phyloP scores from a whole-genome alignment of 2,888 invertebrate genomes.

The Leucozona laternaria region DNA sequence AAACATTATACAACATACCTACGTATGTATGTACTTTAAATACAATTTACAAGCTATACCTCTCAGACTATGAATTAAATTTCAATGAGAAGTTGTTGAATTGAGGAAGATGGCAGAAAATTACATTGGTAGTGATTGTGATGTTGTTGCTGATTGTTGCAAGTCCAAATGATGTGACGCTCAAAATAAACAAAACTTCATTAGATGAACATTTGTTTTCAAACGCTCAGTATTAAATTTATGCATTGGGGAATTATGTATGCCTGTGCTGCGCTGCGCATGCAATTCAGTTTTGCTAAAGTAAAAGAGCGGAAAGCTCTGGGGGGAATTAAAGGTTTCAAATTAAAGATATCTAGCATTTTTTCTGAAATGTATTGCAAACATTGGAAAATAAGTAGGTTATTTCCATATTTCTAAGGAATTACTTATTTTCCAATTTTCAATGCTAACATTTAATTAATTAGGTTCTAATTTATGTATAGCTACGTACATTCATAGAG shows the following conservation, averaged over 20 bases:
- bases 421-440: too few species aligned
- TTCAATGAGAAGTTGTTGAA: constrained; percentile 44
- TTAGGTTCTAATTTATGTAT: too few species aligned
- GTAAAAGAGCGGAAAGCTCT: neutral
- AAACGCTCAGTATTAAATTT: constrained; percentile 34
- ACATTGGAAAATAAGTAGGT: too few species aligned
- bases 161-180: neutral
- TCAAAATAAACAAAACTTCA: constrained; percentile 17
- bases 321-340: neutral
- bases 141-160: constrained; percentile 49
- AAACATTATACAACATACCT: too few species aligned
- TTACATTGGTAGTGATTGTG: constrained; percentile 37
- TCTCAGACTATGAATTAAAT: neutral
- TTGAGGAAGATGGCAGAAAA: constrained; percentile 26
- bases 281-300: constrained; percentile 35
- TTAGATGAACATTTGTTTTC: constrained; percentile 47
- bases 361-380: neutral
- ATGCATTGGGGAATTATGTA: constrained; percentile 2
- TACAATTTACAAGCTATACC: neutral
- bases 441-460: too few species aligned
- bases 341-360: neutral
- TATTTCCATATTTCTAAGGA: too few species aligned
- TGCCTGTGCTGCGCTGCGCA: too few species aligned
- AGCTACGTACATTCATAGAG: too few species aligned
- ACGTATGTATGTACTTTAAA: too few species aligned